These are phyloP conservation scores for Tricholauxania praeusta DNA, from an alignment of 2,888 invertebrate species.

Conservation along the genomic window DNA sequence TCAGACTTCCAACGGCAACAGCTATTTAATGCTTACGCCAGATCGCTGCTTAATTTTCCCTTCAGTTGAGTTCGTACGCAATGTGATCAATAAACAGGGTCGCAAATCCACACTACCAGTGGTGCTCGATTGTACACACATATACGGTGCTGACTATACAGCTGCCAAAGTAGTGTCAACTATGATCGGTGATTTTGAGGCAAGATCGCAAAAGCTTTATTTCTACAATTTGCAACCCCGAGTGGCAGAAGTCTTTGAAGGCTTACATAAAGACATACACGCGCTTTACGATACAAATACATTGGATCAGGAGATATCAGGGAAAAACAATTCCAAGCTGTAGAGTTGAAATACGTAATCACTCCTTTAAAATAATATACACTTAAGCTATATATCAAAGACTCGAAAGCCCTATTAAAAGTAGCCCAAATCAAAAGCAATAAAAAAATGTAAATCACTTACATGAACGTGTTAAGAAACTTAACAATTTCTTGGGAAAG, in stretches of 20 bases:
- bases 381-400: conserved; percentile 14
- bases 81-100: conserved; percentile 86
- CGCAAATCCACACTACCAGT: conserved; percentile 78
- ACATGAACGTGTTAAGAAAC: no score
- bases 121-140: conserved; percentile 88
- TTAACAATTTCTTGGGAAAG: no score
- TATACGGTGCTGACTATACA: conserved; percentile 89
- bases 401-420: not conserved
- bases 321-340: conserved; percentile 49
- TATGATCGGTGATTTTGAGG: conserved; percentile 80
- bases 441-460: no score
- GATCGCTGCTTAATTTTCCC: conserved; percentile 92
- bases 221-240: conserved; percentile 87
- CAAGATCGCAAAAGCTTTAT: conserved; percentile 79
- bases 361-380: conserved; percentile 40
- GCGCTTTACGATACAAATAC: conserved; percentile 81
- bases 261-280: conserved; percentile 79
- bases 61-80: conserved; percentile 89
- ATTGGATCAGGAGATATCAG: conserved; percentile 75
- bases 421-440: no score
- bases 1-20: conserved; percentile 75
- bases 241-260: conserved; percentile 85
- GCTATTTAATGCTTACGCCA: conserved; percentile 86
- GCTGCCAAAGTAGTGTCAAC: conserved; percentile 85
- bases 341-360: not conserved